Base-by-base conservation (phyloP, 2,797 vertebrate species). In the Coregonus ussuriensis region DNA sequence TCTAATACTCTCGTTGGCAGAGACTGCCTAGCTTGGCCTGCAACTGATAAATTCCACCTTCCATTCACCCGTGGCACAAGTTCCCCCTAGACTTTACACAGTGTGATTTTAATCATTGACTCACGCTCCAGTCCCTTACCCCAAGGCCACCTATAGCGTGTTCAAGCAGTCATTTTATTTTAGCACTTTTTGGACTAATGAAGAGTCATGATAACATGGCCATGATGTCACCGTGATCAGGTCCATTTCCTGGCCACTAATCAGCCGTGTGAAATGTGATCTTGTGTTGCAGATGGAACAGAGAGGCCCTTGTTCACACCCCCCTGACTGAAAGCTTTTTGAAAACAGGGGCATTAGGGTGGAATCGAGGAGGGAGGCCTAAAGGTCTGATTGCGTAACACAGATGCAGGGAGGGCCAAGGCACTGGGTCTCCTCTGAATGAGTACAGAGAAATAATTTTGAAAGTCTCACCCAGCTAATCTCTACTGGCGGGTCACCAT, bases 361-460 rank as follows among this genome's bases (percentile, higher is more conserved):
- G 53, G 41, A 6, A 72, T 78, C 72, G 63, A 67, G 15, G 68
- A 66, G 56, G 70, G 74, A 68, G 71, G 65, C 59, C 72, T 75
- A 77, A 80, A 80, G 85, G 84, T 86, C 1, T 37, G 0, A 69
- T 88, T 90, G 77, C 76, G 84, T 79, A 85, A 86, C 83, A 29
- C 82, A 16, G n/a, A 78, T 33, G 65, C 67, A 35, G 29, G 0
- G 33, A n/a, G 69, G 65, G 72, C 3, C 78, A 79, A 79, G 78
- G 63, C 79, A 33, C 75, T 63, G 65, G 37, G 11, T 21, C n/a
- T 47, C 63, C 54, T 33, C 3, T 51, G 54, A 9, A 21, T 59
- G 52, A 11, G 13, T 35, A 63, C 9, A n/a, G 51, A 15, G 5
- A 54, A 72, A 52, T 31, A 21, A 7, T 59, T 56, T 56, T 56